Conservation (phyloP, 2,113 vertebrate species). For the Paedocypris sp. region DNA sequence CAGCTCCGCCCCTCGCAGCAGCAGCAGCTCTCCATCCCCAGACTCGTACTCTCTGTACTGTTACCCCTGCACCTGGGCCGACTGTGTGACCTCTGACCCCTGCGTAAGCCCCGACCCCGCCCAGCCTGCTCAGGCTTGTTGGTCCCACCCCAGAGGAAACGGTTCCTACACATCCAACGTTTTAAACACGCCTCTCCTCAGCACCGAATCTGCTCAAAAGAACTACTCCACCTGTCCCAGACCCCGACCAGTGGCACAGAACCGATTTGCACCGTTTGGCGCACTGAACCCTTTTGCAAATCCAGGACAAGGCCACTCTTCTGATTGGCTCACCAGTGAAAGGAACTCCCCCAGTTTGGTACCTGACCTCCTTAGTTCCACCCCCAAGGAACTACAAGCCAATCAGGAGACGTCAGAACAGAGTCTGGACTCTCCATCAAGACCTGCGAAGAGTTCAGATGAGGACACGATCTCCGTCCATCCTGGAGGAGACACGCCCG, state of each 20-base stretch:
- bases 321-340: constrained; percentile 54
- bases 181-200: constrained; percentile 50
- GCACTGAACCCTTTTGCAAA: constrained; percentile 81
- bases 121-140: constrained; percentile 67
- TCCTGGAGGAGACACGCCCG: constrained; percentile 54
- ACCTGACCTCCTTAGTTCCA: constrained; percentile 22
- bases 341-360: constrained; percentile 48
- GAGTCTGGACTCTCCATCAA: constrained; percentile 42
- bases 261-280: constrained; percentile 84
- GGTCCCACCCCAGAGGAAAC: constrained; percentile 67
- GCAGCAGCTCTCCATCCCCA: constrained; percentile 73
- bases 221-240: constrained; percentile 68
- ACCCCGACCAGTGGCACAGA: constrained; percentile 71
- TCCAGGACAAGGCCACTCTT: constrained; percentile 45
- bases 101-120: constrained; percentile 44
- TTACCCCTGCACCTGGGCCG: constrained; percentile 88
- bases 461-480: constrained; percentile 48
- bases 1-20: constrained; percentile 60
- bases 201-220: constrained; percentile 53
- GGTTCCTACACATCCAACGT: constrained; percentile 45
- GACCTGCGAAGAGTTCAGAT: constrained; percentile 53
- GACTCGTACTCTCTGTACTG: constrained; percentile 86
- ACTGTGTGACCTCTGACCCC: constrained; percentile 75
- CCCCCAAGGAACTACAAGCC: constrained; percentile 41
- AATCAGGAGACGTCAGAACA: constrained; percentile 34